phyloP scores from a whole-genome alignment of 1,140 invertebrate genomes.

The Cardiocondyla obscurior region DNA sequence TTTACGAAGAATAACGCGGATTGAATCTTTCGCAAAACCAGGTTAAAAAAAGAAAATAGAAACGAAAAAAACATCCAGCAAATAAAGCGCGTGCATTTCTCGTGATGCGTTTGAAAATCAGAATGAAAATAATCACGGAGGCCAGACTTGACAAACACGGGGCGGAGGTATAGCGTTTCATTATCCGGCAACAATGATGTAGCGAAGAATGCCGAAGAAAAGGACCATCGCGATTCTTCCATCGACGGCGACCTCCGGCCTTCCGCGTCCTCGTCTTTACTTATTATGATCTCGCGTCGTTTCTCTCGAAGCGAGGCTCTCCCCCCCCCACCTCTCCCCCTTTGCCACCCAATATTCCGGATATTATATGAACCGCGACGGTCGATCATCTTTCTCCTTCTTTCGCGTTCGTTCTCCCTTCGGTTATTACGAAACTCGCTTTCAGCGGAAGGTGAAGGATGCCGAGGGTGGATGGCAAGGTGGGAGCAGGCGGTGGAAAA shows the following conservation, averaged over 20 bases:
- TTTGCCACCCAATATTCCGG: constrained; percentile 63
- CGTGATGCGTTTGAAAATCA: not conserved
- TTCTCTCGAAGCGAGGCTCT: constrained; percentile 40
- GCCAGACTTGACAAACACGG: constrained; percentile 29
- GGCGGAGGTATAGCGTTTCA: constrained; percentile 37
- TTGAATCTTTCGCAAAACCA: not conserved
- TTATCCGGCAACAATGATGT: constrained; percentile 13
- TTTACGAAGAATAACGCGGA: not conserved
- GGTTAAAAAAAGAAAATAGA: too few species aligned
- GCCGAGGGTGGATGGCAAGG: not conserved
- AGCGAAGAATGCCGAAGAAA: constrained; percentile 1
- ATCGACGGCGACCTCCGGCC: constrained; percentile 59
- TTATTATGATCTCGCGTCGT: constrained; percentile 67
- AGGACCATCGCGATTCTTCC: constrained; percentile 54
- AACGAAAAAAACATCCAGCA: not conserved
- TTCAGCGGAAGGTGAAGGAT: constrained; percentile 58
- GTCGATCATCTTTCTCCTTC: constrained; percentile 63
- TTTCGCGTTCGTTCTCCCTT: constrained; percentile 45
- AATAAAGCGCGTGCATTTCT: not conserved
- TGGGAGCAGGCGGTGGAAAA: constrained; percentile 58
- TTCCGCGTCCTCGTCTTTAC: constrained; percentile 37
- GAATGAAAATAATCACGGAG: constrained; percentile 58
- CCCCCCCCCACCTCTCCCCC: not conserved
- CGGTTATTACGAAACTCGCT: constrained; percentile 73
- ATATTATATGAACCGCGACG: constrained; percentile 68